Conservation (phyloP, 2,888 invertebrate genomes). For the Megamerina dolium region DNA sequence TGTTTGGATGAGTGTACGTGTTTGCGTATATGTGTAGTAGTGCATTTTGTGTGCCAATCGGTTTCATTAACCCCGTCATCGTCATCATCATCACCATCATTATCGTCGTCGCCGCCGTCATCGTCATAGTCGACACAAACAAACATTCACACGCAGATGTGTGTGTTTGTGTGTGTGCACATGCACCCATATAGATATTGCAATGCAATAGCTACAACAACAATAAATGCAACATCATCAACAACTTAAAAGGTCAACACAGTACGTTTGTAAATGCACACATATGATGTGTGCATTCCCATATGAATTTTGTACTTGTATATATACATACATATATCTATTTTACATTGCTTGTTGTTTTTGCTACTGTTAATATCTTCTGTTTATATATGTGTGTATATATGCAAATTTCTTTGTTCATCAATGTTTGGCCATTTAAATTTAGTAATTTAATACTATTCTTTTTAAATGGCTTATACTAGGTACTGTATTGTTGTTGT, state of each 20-base stretch:
- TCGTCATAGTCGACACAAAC: too few species aligned
- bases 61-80: constrained; percentile 46
- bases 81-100: too few species aligned
- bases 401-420: not conserved
- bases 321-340: too few species aligned
- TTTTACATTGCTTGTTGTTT: constrained; percentile 1
- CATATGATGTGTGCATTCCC: not conserved
- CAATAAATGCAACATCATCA: constrained; percentile 8
- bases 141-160: too few species aligned
- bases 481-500: not conserved
- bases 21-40: constrained; percentile 12
- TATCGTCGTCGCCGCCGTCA: too few species aligned
- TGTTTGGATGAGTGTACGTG: constrained; percentile 8
- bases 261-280: constrained; percentile 24
- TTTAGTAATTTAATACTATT: too few species aligned
- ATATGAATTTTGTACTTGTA: not conserved
- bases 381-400: not conserved
- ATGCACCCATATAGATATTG: too few species aligned
- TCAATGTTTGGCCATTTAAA: too few species aligned
- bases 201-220: not conserved
- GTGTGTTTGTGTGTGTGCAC: too few species aligned
- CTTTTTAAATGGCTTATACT: constrained; percentile 2
- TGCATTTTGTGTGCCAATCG: constrained; percentile 45
- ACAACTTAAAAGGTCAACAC: constrained; percentile 37
- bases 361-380: not conserved